These are phyloP conservation scores for Epizoanthus illoricatus DNA, from an alignment of 92 coral and sea anemone species.

Conservation along the genomic window DNA sequence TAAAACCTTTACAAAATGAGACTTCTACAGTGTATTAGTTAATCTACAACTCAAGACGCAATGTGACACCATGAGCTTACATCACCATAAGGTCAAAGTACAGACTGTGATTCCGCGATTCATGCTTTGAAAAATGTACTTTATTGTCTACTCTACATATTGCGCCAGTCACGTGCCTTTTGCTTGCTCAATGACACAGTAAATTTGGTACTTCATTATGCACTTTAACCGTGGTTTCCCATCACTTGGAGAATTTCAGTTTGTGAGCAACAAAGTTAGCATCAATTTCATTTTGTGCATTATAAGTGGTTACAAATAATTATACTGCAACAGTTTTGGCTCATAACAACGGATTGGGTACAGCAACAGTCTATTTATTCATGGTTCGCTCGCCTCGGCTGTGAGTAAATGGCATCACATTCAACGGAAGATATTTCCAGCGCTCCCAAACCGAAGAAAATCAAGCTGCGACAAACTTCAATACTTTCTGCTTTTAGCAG, in stretches of 20 bases:
- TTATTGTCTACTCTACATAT: not conserved
- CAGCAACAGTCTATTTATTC: conserved; percentile 14
- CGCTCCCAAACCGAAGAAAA: conserved; percentile 20
- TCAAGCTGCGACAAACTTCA: conserved; percentile 22
- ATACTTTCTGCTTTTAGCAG: conserved; percentile 30
- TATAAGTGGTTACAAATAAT: not conserved
- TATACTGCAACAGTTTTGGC: conserved; percentile 19
- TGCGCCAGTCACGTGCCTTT: conserved; percentile 1
- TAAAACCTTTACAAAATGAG: conserved; percentile 9
- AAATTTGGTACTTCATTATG: conserved; percentile 9
- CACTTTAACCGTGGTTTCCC: conserved; percentile 24
- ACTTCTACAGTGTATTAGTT: conserved; percentile 10
- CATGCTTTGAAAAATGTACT: no score
- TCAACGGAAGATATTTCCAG: conserved; percentile 22
- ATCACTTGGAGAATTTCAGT: conserved; percentile 22
- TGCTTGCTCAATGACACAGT: conserved; percentile 4
- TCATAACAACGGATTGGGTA: conserved; percentile 5
- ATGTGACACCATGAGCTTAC: conserved; percentile 5
- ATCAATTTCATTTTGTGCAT: conserved; percentile 17
- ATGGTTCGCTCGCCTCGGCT: conserved; percentile 7
- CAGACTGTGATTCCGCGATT: conserved; percentile 3
- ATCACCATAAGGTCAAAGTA: conserved; percentile 17
- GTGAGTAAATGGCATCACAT: conserved; percentile 18
- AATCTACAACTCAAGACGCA: not conserved
- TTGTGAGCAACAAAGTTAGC: conserved; percentile 21